phyloP scores from a whole-genome alignment of 2,888 invertebrate genomes.

The Meganola albula region DNA sequence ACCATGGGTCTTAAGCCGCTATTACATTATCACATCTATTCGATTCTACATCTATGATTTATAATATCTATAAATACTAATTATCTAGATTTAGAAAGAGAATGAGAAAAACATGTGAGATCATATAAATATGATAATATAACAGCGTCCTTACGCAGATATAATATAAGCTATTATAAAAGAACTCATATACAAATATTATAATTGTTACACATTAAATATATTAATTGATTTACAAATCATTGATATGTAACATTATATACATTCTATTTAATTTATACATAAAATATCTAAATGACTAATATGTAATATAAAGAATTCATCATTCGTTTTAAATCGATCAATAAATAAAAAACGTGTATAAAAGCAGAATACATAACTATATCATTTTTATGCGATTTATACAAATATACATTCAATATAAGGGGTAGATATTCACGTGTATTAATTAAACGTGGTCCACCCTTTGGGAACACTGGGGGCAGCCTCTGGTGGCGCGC shows the following conservation, averaged over 20 bases:
- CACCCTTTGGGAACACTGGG: constrained; percentile 57
- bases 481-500: constrained; percentile 37
- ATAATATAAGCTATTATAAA: constrained; percentile 16
- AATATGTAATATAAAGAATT: constrained; percentile 17
- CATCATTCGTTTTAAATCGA: constrained; percentile 29
- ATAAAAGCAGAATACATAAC: constrained; percentile 34
- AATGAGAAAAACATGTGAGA: too few relatives aligned
- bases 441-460: constrained; percentile 62
- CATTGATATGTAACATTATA: constrained; percentile 60
- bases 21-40: too few relatives aligned
- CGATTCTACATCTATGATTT: too few relatives aligned
- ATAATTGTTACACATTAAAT: constrained; percentile 25
- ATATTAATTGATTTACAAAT: constrained; percentile 38
- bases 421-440: constrained; percentile 15
- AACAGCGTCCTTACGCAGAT: constrained; percentile 28
- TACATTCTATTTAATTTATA: too few relatives aligned
- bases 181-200: constrained; percentile 37
- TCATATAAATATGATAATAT: not conserved
- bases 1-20: too few relatives aligned
- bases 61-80: too few relatives aligned
- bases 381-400: constrained; percentile 23
- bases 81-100: too few relatives aligned
- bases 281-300: constrained; percentile 30
- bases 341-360: constrained; percentile 43
- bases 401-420: constrained; percentile 37